These are phyloP conservation scores for Spea multiplicata DNA, from an alignment of 2,113 vertebrate species.

Conservation along the genomic window DNA sequence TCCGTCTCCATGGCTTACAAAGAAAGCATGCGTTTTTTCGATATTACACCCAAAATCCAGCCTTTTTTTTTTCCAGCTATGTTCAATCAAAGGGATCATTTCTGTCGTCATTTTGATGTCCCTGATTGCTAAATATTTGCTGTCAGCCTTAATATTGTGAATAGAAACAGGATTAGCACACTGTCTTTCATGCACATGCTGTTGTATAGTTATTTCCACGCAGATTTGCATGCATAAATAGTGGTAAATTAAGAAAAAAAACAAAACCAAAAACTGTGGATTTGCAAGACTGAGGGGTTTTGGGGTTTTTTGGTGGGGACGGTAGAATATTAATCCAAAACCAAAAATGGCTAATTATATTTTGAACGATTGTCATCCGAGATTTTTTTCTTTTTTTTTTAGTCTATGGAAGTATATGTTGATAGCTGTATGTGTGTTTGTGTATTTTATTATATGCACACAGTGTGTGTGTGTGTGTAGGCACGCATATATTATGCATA, in stretches of 20 bases:
- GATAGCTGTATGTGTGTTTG: too few relatives aligned
- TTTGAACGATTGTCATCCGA: constrained; percentile 16
- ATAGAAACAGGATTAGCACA: not conserved
- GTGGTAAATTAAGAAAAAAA: not conserved
- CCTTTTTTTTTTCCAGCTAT: not conserved
- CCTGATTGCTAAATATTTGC: constrained; percentile 1
- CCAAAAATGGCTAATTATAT: too few relatives aligned
- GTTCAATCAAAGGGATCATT: not conserved
- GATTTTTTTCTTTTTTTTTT: not conserved
- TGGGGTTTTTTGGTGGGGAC: not conserved
- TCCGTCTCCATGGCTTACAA: constrained; percentile 19
- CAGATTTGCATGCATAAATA: not conserved
- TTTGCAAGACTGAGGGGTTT: constrained; percentile 49
- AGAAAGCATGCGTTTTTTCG: constrained; percentile 29
- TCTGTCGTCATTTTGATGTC: constrained; percentile 1
- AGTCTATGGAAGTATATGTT: not conserved
- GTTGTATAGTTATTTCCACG: not conserved
- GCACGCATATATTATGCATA: too few relatives aligned
- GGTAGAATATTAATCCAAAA: too few relatives aligned
- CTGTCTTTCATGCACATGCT: constrained; percentile 2
- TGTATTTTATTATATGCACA: too few relatives aligned
- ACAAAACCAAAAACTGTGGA: not conserved
- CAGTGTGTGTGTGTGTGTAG: too few relatives aligned
- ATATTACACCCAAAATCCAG: not conserved
- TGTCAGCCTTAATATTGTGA: not conserved